A percentile compares a stretch with the other conserved stretches of the same genome.
phyloP scores from a whole-genome alignment of 2,797 vertebrate genomes.

The Thamnophis elegans region DNA sequence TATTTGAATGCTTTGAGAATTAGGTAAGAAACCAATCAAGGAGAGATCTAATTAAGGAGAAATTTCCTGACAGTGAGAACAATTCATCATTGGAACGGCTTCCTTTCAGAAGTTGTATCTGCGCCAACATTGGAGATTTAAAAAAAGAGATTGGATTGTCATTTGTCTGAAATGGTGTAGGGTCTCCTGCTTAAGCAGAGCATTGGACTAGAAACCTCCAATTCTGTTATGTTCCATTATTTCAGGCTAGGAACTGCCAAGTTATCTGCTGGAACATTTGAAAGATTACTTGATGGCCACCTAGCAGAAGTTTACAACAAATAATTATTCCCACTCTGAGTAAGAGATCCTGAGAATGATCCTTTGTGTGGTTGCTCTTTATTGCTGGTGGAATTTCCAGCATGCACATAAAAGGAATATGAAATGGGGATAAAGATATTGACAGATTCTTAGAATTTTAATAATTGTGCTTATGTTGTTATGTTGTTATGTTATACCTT shows the following conservation, averaged over 20 bases:
- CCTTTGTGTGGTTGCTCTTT: not conserved
- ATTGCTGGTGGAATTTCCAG: not conserved
- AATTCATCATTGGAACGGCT: not conserved
- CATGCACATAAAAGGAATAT: not conserved
- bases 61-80: not conserved
- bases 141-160: not conserved
- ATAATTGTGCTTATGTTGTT: no score
- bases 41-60: not conserved
- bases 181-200: not conserved
- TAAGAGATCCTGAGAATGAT: not conserved
- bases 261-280: not conserved
- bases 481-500: not conserved
- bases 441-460: not conserved
- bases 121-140: not conserved
- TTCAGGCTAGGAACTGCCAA: not conserved
- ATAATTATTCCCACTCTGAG: not conserved
- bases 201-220: not conserved
- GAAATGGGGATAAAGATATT: not conserved
- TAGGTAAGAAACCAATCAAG: not conserved
- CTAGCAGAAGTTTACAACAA: not conserved
- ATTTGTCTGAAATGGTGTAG: not conserved
- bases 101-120: not conserved
- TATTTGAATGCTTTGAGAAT: not conserved
- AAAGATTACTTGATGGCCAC: not conserved
- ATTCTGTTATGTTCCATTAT: not conserved